These are phyloP conservation scores for Betta splendens DNA, from an alignment of 2,797 vertebrate genomes.

Conservation along the genomic window DNA sequence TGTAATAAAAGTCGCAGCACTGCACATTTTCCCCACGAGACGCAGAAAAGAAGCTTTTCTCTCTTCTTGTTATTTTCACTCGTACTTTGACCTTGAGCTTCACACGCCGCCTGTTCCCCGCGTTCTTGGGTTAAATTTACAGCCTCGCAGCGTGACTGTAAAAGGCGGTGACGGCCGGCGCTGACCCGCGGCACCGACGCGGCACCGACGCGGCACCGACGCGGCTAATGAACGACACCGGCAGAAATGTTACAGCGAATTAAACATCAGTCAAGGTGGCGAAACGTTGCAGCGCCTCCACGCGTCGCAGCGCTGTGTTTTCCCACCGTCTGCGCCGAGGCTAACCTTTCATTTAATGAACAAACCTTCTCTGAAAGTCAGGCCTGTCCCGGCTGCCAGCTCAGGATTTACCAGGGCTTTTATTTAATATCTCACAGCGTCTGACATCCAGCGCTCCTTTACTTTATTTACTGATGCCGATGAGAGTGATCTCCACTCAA, in stretches of 20 bases:
- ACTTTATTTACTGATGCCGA: conserved; percentile 17
- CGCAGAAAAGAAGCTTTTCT: not conserved
- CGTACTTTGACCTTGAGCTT: conserved; percentile 13
- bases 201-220: conserved; percentile 20
- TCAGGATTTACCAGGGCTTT: conserved; percentile 26
- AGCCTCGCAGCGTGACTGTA: conserved; percentile 7
- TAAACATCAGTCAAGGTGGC: conserved; percentile 47
- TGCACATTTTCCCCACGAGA: not conserved
- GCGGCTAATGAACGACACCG: conserved; percentile 38
- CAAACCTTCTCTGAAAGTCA: conserved; percentile 26
- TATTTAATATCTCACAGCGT: conserved; percentile 32
- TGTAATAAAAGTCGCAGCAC: not conserved
- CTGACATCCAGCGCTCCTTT: conserved; percentile 21
- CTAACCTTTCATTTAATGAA: conserved; percentile 62
- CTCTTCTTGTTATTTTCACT: not conserved
- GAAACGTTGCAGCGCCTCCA: conserved; percentile 23
- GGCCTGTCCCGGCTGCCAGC: not conserved
- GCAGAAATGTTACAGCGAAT: conserved; percentile 6
- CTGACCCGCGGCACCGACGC: conserved; percentile 23
- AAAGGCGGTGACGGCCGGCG: conserved; percentile 30
- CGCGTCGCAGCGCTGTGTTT: conserved; percentile 22
- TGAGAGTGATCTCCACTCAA: conserved; percentile 39
- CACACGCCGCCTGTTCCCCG: not conserved
- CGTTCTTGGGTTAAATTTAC: not conserved
- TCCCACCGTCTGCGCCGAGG: not conserved